Evolutionary conservation across 53 echinoderm and acorn worm species (phyloP), one percentile per base, ranked within the genome.

Genomic region (Astropecten irregularis): DNA sequence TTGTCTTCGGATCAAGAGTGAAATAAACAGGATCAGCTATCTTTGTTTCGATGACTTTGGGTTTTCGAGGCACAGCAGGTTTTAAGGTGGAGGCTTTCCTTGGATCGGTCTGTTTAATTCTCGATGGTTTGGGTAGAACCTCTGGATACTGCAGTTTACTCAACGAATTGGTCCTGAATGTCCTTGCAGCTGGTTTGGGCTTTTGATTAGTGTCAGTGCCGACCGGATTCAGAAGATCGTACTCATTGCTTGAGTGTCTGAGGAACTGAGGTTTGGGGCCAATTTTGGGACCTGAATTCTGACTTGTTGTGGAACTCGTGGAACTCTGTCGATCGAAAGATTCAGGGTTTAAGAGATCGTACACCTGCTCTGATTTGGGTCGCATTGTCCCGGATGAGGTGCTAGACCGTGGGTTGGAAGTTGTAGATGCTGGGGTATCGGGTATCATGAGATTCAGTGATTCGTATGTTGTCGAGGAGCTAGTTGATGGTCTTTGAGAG

Each of bases 271-370:
- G 74, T 14, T 74, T 74, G 25, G 74, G 74, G 25, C 56, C 15
- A 4, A 74, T 35, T 27, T 6, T 21, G 1, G 74, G 74, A 4
- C 38, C 16, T 11, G 47, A 46, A 2, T 21, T 1, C 14, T 9
- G 19, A 1, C 2, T 4, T 51, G 28, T 39, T 1, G 25, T 15
- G n/a, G 71, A 50, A 38, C 56, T 57, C 10, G 8, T 36, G 19
- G 74, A 37, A 2, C 6, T 15, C 49, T 22, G 54, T 37, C 22
- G 34, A 3, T 33, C 26, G 14, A 74, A 53, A 6, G 74, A 56
- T 9, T 26, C 56, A 9, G 74, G 74, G 28, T 74, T 42, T 7
- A 74, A 26, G 23, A 74, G 56, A 37, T 74, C 74, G 57, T 74
- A 74, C 15, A 38, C 56, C 39, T 26, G 55, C 19, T 74, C 57